These are phyloP conservation scores for Lanius ludovicianus DNA, from an alignment of 2,113 vertebrate genomes.

Conservation along the genomic window DNA sequence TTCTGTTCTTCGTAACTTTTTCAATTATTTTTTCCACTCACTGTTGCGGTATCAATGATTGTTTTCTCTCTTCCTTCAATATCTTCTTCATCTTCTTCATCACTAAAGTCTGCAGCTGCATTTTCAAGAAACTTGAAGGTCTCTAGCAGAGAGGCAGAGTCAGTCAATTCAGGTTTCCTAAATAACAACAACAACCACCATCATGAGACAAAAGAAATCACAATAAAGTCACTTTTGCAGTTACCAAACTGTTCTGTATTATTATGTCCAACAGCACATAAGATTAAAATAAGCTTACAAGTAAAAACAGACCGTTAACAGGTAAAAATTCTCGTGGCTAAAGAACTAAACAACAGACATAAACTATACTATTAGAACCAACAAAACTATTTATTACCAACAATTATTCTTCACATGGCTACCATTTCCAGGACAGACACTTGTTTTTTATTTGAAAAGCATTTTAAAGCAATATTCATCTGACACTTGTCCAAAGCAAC, in stretches of 20 bases:
- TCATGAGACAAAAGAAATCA: not conserved
- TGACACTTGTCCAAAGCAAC: not conserved
- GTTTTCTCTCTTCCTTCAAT: constrained; percentile 88
- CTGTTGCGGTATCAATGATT: constrained; percentile 88
- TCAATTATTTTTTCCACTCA: constrained; percentile 75
- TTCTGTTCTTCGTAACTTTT: constrained; percentile 53
- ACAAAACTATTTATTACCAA: not conserved
- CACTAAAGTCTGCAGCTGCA: constrained; percentile 90
- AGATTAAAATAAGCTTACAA: not conserved
- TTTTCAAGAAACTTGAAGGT: constrained; percentile 94
- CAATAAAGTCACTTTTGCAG: not conserved
- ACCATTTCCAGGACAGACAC: not conserved
- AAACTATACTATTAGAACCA: not conserved
- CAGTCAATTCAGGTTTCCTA: constrained; percentile 90
- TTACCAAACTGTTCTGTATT: not conserved
- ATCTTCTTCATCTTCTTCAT: constrained; percentile 96
- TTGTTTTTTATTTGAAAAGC: not conserved
- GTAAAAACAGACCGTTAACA: not conserved
- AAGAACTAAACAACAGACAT: not conserved
- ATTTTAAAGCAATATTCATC: not conserved
- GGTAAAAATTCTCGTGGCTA: not conserved
- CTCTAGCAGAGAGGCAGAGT: constrained; percentile 88
- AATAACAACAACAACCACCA: constrained; percentile 55
- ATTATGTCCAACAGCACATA: not conserved
- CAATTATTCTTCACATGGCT: not conserved